Conservation (phyloP, 2,113 vertebrate species). For the Rhabdomys dilectus region DNA sequence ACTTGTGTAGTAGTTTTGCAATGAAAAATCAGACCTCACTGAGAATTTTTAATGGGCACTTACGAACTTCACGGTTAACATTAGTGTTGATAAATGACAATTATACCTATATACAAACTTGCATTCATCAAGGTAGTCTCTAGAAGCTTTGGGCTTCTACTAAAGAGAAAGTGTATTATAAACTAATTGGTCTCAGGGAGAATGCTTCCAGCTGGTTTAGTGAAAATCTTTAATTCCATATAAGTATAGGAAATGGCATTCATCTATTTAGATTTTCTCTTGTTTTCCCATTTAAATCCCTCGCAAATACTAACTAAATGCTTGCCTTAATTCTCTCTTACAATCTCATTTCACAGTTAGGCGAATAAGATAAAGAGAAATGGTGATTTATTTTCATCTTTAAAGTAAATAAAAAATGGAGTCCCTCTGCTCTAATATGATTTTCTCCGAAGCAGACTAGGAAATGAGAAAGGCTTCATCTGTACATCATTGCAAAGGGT, state of each 20-base stretch:
- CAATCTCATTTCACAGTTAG: slow-evolving; percentile 64
- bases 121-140: slow-evolving; percentile 57
- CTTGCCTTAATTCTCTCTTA: slow-evolving; percentile 41
- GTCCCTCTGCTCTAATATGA: not conserved
- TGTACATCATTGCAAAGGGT: not conserved
- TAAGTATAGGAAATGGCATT: slow-evolving; percentile 50
- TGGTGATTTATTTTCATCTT: slow-evolving; percentile 49
- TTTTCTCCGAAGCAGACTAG: slow-evolving; percentile 28
- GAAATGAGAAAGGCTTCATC: slow-evolving; percentile 16
- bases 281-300: slow-evolving; percentile 38
- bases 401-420: slow-evolving; percentile 55
- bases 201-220: slow-evolving; percentile 54
- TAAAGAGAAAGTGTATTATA: slow-evolving; percentile 48
- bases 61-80: slow-evolving; percentile 77
- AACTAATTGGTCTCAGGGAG: slow-evolving; percentile 69
- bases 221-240: slow-evolving; percentile 64
- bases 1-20: slow-evolving; percentile 74
- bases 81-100: slow-evolving; percentile 78
- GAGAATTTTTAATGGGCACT: slow-evolving; percentile 78
- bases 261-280: slow-evolving; percentile 51
- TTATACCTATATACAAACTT: slow-evolving; percentile 67
- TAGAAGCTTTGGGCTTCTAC: not conserved
- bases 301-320: slow-evolving; percentile 64
- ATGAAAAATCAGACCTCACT: slow-evolving; percentile 75
- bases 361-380: slow-evolving; percentile 52